Evolutionary conservation across 2,113 vertebrate genomes (phyloP).

Genomic region (Anseranas semipalmata): DNA sequence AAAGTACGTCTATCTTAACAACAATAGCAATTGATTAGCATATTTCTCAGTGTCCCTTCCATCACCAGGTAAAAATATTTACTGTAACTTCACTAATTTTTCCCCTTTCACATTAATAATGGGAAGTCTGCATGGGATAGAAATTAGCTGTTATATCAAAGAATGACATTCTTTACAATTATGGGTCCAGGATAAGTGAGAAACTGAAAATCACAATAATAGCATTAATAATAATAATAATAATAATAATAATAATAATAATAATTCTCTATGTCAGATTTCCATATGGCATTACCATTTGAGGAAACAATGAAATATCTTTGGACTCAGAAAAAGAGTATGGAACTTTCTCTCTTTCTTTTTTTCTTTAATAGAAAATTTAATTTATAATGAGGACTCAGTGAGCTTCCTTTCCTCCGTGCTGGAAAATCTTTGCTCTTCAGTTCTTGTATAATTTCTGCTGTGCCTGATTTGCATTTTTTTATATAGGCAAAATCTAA

Average conservation of each 20-base stretch:
- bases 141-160: neutral
- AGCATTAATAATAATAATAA: neutral
- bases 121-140: neutral
- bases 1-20: neutral
- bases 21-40: neutral
- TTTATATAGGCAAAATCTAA: neutral
- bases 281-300: neutral
- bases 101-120: neutral
- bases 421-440: neutral
- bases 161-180: neutral
- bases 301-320: neutral
- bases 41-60: neutral
- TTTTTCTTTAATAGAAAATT: neutral
- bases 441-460: neutral
- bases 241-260: neutral
- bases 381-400: neutral
- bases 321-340: neutral
- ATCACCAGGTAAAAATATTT: neutral
- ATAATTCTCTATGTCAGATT: neutral
- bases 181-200: neutral
- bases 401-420: neutral
- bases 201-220: neutral
- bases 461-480: slow-evolving; percentile 1
- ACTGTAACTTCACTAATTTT: neutral
- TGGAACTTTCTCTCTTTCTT: neutral